phyloP scores from a whole-genome alignment of 2,113 vertebrate species.

The Sorex araneus region DNA sequence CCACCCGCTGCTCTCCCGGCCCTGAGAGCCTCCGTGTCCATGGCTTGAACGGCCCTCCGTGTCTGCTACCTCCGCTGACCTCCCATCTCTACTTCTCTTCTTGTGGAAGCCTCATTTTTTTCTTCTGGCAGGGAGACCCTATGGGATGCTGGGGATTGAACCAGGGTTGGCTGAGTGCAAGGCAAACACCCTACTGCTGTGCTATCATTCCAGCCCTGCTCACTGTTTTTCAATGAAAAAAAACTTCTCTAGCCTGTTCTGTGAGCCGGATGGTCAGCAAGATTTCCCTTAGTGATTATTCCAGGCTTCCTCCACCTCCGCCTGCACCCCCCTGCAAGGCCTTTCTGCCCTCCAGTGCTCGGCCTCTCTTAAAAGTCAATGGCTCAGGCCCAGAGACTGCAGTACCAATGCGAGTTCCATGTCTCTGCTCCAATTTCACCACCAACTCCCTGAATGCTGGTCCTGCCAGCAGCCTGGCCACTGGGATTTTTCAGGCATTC shows the following conservation, averaged over 20 bases:
- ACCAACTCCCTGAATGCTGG: slow-evolving; percentile 5
- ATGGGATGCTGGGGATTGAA: no score
- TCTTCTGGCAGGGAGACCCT: no score
- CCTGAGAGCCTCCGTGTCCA: not conserved
- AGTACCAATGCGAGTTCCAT: not conserved
- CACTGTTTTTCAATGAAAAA: no score
- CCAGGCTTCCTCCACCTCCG: not conserved
- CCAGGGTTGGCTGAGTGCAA: no score
- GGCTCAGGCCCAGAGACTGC: not conserved
- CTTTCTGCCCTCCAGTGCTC: no score
- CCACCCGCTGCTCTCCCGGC: not conserved
- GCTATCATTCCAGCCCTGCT: no score
- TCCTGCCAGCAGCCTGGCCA: slow-evolving; percentile 5
- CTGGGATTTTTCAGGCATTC: not conserved
- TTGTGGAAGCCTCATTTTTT: no score
- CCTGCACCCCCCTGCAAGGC: not conserved
- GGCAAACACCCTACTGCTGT: no score
- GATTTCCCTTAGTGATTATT: not conserved
- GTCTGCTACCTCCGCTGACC: not conserved
- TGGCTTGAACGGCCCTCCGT: not conserved
- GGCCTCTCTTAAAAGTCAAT: not conserved
- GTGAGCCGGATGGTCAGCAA: not conserved
- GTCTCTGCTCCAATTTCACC: slow-evolving; percentile 7
- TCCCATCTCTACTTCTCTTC: no score
- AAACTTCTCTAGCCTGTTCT: not conserved